These are phyloP conservation scores for Eretmocerus hayati DNA, from an alignment of 2,888 invertebrate genomes.

Conservation along the genomic window DNA sequence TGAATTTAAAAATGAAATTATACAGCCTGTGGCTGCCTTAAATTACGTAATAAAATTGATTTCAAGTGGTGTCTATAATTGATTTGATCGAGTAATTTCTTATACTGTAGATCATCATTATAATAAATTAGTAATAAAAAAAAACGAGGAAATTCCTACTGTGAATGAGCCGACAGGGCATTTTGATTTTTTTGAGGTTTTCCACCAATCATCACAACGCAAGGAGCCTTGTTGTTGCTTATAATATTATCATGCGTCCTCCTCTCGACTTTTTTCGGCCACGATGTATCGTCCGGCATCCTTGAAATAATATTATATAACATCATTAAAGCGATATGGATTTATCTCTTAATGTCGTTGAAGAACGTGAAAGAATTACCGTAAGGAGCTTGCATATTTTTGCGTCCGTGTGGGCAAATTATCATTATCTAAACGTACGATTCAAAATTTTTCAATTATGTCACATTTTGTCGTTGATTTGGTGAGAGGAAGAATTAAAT, in stretches of 20 bases:
- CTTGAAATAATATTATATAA: slow-evolving; percentile 24
- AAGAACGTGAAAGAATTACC: slow-evolving; percentile 28
- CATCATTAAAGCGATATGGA: not conserved
- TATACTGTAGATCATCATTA: no score
- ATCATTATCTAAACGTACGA: slow-evolving; percentile 3
- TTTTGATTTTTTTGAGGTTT: slow-evolving; percentile 34
- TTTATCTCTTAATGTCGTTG: not conserved
- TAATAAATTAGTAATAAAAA: no score
- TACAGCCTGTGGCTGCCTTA: no score
- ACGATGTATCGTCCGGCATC: slow-evolving; percentile 39
- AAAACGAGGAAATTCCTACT: no score
- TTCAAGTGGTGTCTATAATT: no score
- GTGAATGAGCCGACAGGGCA: slow-evolving; percentile 26
- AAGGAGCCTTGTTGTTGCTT: slow-evolving; percentile 33
- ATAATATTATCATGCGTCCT: slow-evolving; percentile 29
- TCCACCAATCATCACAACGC: slow-evolving; percentile 31
- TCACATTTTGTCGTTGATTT: no score
- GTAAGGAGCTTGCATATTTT: slow-evolving; percentile 29
- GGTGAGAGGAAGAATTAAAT: no score
- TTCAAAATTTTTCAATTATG: not conserved
- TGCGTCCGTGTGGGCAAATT: not conserved
- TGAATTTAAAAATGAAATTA: no score
- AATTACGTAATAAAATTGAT: no score
- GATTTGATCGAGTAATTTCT: no score
- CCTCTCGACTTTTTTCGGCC: slow-evolving; percentile 42